Evolutionary conservation across 2,888 invertebrate genomes (phyloP), one percentile per base, ranked within the genome.

Genomic region (Sesia apiformis): DNA sequence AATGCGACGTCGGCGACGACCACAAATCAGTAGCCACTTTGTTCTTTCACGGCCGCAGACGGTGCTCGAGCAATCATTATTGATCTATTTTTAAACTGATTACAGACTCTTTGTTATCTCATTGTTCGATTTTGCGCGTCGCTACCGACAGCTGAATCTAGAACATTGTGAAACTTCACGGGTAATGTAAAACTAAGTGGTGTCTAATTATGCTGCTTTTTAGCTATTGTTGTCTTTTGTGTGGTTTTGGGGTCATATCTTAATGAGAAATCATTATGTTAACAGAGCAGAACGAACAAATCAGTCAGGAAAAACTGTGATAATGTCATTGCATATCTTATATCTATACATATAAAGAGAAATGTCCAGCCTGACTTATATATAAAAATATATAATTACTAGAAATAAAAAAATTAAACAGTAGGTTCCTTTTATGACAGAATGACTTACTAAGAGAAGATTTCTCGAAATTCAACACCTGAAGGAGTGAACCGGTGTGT

Each of bases 1-100:
- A 74, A 76, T 73, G 72, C 74, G 72, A 70, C 74, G 67, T 67
- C 60, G 65, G 61, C 68, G 63, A 60, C 74, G 68, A 73, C 76
- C 78, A 86, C 86, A 86, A 87, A 87, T 87, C 88, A 86, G 81
- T 70, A 71, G 70, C 73, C 78, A 81, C 82, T 87, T 86, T 84
- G 80, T 78, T 81, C 78, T 79, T 80, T 80, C 80, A 80, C 72
- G 76, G 79, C 70, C 78, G 72, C 70, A 60, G 69, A 69, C 73
- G 69, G 72, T 74, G 75, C 40, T n/a, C 55, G 52, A 52, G 40
- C 39, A 77, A 76, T 71, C 70, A 69, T 64, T 74, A 74, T 72
- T 72, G 72, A 73, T 76, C 78, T 78, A 77, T 77, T 78, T 81
- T 76, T 72, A 79, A 77, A 79, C 67, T 76, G 77, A 81, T 82